Conservation (phyloP, 2,113 vertebrate genomes). For the Nesogale talazaci region DNA sequence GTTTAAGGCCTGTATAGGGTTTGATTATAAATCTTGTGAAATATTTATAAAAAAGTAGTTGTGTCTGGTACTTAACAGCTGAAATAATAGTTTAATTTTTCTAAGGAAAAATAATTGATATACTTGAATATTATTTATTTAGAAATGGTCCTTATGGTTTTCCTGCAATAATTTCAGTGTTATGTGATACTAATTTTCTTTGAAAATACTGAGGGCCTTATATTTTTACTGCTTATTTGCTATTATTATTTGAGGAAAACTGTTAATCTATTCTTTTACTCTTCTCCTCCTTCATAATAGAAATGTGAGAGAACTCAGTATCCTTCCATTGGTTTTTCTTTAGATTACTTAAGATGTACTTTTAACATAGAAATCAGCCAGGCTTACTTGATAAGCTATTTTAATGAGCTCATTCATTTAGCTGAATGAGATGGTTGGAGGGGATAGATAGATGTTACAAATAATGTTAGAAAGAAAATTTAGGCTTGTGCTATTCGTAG, state of each 20-base stretch:
- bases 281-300: background rate
- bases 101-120: slow-evolving; percentile 7
- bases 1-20: background rate
- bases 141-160: slow-evolving; percentile 12
- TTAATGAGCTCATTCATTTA: slow-evolving; percentile 25
- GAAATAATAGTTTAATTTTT: background rate
- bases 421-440: background rate
- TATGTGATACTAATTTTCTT: slow-evolving; percentile 26
- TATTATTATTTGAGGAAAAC: slow-evolving; percentile 6
- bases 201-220: background rate
- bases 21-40: slow-evolving; percentile 5
- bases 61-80: background rate
- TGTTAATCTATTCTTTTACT: background rate
- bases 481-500: background rate
- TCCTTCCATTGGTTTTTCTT: slow-evolving; percentile 7
- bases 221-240: slow-evolving; percentile 19
- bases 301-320: slow-evolving; percentile 16
- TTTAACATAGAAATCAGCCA: slow-evolving; percentile 27
- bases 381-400: background rate
- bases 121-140: background rate
- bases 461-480: background rate
- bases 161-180: slow-evolving; percentile 29
- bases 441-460: background rate
- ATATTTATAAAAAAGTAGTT: background rate
- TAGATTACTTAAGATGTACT: background rate